Evolutionary conservation across 2,797 vertebrate species (phyloP).

Genomic region (Muscicapa comitata): DNA sequence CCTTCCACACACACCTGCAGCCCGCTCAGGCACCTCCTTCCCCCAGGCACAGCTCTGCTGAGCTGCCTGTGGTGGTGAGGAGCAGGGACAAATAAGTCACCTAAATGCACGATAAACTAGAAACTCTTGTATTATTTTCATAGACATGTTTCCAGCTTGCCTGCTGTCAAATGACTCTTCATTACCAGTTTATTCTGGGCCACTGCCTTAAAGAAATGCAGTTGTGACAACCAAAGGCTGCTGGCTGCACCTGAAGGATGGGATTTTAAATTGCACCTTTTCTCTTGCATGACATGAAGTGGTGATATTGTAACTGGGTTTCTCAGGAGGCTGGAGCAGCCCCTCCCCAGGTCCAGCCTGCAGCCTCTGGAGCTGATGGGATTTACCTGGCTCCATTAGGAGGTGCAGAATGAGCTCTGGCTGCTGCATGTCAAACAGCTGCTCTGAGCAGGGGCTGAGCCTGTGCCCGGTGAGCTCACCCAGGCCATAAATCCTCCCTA

Average conservation of each 20-base stretch:
- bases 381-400: conserved; percentile 67
- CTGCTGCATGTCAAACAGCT: neutral
- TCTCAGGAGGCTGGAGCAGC: conserved; percentile 41
- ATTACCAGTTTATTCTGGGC: conserved; percentile 73
- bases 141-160: conserved; percentile 47
- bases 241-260: conserved; percentile 50
- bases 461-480: neutral
- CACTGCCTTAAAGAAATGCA: conserved; percentile 68
- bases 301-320: conserved; percentile 51
- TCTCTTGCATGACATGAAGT: conserved; percentile 65
- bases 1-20: fast-evolving
- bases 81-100: neutral
- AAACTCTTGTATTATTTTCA: conserved; percentile 54
- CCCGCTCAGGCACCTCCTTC: neutral
- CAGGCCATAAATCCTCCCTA: neutral
- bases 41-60: neutral
- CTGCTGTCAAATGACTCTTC: conserved; percentile 68
- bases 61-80: neutral
- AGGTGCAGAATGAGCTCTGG: neutral
- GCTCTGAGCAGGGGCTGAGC: neutral
- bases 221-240: conserved; percentile 29
- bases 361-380: conserved; percentile 46
- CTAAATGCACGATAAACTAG: conserved; percentile 27
- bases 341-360: conserved; percentile 55
- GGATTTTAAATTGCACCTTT: conserved; percentile 69